Evolutionary conservation across 1,140 invertebrate genomes (phyloP).

Genomic region (Spodoptera litura): DNA sequence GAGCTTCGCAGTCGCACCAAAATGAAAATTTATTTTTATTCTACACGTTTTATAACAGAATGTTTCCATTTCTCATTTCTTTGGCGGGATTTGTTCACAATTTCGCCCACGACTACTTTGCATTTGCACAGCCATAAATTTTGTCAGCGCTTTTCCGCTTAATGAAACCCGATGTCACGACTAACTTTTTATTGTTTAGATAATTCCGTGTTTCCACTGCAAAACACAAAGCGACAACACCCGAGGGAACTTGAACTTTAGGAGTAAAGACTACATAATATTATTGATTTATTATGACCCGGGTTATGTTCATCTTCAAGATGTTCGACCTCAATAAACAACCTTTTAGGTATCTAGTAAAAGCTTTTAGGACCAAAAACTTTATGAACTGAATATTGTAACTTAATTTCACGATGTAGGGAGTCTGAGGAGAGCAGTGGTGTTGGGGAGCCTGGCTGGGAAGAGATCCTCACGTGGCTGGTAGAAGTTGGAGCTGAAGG

Average conservation of each 20-base stretch:
- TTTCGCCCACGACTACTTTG: conserved; percentile 58
- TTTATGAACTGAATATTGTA: conserved; percentile 38
- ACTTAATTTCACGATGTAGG: conserved; percentile 54
- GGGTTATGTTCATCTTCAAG: conserved; percentile 45
- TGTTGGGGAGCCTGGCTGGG: conserved; percentile 89
- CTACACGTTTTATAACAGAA: conserved; percentile 53
- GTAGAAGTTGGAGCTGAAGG: conserved; percentile 95
- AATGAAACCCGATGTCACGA: conserved; percentile 61
- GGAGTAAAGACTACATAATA: conserved; percentile 19
- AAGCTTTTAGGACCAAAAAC: conserved; percentile 28
- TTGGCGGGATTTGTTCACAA: conserved; percentile 60
- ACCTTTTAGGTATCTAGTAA: conserved; percentile 35
- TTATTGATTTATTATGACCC: conserved; percentile 52
- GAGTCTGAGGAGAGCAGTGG: conserved; percentile 71
- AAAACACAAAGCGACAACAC: conserved; percentile 14
- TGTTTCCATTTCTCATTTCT: conserved; percentile 57
- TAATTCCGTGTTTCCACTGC: conserved; percentile 34
- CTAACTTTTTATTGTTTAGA: conserved; percentile 55
- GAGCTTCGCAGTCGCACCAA: conserved; percentile 39
- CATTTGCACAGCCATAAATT: conserved; percentile 57
- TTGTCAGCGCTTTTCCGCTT: conserved; percentile 52
- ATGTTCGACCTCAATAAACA: conserved; percentile 40
- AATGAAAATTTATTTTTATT: conserved; percentile 58
- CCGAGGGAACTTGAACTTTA: conserved; percentile 17
- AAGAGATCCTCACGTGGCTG: conserved; percentile 96